Percentiles rank a stretch among this genome's conserved stretches.
These are phyloP conservation scores for Drosophila anomalipes DNA, from an alignment of 2,888 invertebrate species.

Conservation along the genomic window DNA sequence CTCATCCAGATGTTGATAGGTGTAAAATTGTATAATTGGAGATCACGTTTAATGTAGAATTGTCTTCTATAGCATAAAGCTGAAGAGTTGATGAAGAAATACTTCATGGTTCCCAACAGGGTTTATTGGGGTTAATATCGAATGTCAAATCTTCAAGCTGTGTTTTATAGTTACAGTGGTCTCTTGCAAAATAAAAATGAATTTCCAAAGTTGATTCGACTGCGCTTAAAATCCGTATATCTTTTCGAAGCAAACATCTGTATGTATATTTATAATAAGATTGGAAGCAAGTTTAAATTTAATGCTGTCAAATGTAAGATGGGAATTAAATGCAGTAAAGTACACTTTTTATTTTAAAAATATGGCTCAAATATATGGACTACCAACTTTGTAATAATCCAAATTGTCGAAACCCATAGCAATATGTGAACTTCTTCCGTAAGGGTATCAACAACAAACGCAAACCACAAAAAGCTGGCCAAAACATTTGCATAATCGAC, in stretches of 20 bases:
- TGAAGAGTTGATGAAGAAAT: background rate
- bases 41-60: background rate
- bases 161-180: background rate
- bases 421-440: background rate
- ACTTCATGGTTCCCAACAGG: background rate
- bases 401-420: background rate
- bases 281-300: background rate
- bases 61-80: background rate
- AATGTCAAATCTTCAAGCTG: background rate
- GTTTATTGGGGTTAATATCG: background rate
- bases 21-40: too few species aligned
- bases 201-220: background rate
- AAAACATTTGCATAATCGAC: slow-evolving; percentile 74
- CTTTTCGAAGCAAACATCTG: background rate
- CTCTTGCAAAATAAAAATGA: background rate
- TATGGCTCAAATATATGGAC: background rate
- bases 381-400: background rate
- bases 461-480: slow-evolving; percentile 29
- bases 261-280: background rate
- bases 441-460: slow-evolving; percentile 29
- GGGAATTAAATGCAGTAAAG: background rate
- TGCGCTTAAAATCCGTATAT: background rate
- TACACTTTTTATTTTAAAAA: background rate
- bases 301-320: background rate
- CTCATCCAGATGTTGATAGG: background rate